Conservation (phyloP, 2,888 invertebrate species). For the Trissolcus brochymenae region DNA sequence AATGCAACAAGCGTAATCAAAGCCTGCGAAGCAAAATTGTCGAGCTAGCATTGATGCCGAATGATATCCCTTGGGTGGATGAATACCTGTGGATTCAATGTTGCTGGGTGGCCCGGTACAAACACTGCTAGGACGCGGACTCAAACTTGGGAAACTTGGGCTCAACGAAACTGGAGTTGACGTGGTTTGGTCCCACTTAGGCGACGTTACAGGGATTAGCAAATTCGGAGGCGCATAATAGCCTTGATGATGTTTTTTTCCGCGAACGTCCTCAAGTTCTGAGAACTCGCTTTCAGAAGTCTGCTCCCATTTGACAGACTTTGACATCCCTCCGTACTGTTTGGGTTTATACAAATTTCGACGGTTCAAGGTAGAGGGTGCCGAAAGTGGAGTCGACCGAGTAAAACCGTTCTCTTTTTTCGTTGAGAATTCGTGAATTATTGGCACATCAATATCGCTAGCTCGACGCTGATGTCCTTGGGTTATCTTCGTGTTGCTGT, state of each 20-base stretch:
- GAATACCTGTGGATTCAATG: conserved; percentile 74
- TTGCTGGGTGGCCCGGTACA: conserved; percentile 72
- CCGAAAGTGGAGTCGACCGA: conserved; percentile 60
- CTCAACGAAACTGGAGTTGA: conserved; percentile 80
- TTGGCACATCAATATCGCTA: conserved; percentile 82
- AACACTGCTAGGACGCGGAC: conserved; percentile 76
- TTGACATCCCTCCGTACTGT: conserved; percentile 63
- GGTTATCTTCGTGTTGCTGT: conserved; percentile 75
- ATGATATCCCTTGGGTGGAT: conserved; percentile 24
- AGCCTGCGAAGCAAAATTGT: conserved; percentile 25
- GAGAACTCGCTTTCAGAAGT: conserved; percentile 82
- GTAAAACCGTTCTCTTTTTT: conserved; percentile 70
- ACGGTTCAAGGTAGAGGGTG: conserved; percentile 46
- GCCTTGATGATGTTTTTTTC: conserved; percentile 72
- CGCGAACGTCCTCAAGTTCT: conserved; percentile 78
- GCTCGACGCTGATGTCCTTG: conserved; percentile 78
- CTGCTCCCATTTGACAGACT: conserved; percentile 80
- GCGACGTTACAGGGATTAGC: conserved; percentile 69
- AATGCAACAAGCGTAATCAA: conserved; percentile 28
- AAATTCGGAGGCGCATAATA: conserved; percentile 65
- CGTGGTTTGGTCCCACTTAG: conserved; percentile 76
- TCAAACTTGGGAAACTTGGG: conserved; percentile 80
- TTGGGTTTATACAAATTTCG: conserved; percentile 48
- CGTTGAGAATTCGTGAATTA: conserved; percentile 81
- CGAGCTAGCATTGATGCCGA: conserved; percentile 7